These are phyloP conservation scores for Notarius lentiginosus DNA, from an alignment of 2,113 vertebrate species.

Conservation along the genomic window DNA sequence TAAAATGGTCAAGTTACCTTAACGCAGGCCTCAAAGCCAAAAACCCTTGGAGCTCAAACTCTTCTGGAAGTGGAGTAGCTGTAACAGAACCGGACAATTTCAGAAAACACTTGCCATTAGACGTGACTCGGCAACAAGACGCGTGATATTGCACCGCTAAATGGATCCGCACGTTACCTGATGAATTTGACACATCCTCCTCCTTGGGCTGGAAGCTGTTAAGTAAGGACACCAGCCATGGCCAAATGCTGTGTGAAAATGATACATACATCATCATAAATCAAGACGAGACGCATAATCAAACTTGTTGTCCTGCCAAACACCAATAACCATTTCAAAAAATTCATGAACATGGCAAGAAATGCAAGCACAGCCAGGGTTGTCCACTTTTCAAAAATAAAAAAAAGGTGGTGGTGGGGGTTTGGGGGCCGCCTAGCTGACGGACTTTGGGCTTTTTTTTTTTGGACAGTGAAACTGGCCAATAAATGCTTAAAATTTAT, in stretches of 20 bases:
- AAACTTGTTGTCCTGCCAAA: constrained; percentile 13
- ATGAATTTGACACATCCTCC: constrained; percentile 81
- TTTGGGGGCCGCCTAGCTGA: no score
- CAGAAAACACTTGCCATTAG: not conserved
- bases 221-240: constrained; percentile 93
- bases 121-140: not conserved
- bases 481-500: no score
- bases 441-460: no score
- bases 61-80: constrained; percentile 93
- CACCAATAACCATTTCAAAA: no score
- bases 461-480: no score
- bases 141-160: not conserved
- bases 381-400: no score
- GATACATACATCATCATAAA: constrained; percentile 31
- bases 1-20: constrained; percentile 70
- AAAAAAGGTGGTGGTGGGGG: no score
- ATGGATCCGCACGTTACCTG: constrained; percentile 72
- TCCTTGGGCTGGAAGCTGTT: constrained; percentile 95
- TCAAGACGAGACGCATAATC: not conserved
- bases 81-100: constrained; percentile 43
- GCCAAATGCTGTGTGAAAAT: constrained; percentile 84
- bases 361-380: not conserved
- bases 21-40: constrained; percentile 92
- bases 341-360: not conserved
- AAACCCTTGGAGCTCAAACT: constrained; percentile 98